phyloP scores from a whole-genome alignment of 2,888 invertebrate genomes.

The Diplazon laetatorius region DNA sequence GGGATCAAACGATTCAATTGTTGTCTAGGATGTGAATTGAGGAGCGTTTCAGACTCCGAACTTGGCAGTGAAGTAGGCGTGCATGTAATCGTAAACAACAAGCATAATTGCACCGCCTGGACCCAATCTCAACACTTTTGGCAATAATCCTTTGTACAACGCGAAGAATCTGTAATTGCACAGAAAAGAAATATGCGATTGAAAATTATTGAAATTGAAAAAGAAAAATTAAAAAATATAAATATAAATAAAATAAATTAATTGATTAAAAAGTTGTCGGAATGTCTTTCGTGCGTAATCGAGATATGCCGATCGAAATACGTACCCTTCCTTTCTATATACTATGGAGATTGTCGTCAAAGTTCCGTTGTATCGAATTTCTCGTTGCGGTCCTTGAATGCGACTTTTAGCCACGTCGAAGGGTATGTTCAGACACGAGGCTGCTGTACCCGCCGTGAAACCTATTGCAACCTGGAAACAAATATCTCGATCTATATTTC shows the following conservation, averaged over 20 bases:
- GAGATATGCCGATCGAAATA: conserved; percentile 38
- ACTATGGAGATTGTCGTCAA: conserved; percentile 89
- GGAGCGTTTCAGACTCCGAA: conserved; percentile 75
- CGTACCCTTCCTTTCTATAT: conserved; percentile 94
- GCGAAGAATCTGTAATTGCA: conserved; percentile 89
- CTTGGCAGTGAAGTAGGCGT: conserved; percentile 87
- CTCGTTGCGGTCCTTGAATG: conserved; percentile 95
- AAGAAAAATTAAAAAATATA: conserved; percentile 18
- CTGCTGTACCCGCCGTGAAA: conserved; percentile 93
- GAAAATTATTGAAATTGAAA: too few relatives aligned
- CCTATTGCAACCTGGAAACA: conserved; percentile 86
- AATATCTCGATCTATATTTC: not conserved
- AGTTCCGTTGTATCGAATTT: conserved; percentile 91
- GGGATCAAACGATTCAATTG: not conserved
- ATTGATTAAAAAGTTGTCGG: too few relatives aligned
- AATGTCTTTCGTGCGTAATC: too few relatives aligned
- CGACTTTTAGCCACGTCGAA: conserved; percentile 98
- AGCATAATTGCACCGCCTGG: conserved; percentile 98
- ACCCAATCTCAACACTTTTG: conserved; percentile 95
- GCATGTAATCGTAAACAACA: conserved; percentile 94
- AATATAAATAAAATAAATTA: too few relatives aligned
- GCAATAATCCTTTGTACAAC: conserved; percentile 95
- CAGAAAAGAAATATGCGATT: conserved; percentile 15
- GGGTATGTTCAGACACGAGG: conserved; percentile 95
- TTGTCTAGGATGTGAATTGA: not conserved